phyloP scores from a whole-genome alignment of 1,140 invertebrate genomes.

The Nasonia vitripennis region DNA sequence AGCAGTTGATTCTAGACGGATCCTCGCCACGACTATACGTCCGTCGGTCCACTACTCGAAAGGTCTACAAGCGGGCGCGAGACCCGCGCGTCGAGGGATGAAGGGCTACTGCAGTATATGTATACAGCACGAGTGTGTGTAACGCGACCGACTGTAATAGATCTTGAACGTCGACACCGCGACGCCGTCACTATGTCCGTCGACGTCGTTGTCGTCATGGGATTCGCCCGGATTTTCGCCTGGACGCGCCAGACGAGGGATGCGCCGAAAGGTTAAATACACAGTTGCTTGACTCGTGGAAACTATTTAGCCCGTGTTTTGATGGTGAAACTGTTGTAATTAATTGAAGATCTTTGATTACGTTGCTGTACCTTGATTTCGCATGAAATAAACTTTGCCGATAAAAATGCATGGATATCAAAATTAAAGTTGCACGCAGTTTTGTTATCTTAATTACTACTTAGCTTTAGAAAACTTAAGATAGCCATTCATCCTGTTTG shows the following conservation, averaged over 20 bases:
- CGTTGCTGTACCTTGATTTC: too few relatives aligned
- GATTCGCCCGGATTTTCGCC: constrained; percentile 17
- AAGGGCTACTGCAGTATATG: neutral
- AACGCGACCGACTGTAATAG: constrained; percentile 1
- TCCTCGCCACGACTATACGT: neutral
- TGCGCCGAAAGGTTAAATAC: neutral
- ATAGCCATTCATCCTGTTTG: too few relatives aligned
- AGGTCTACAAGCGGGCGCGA: neutral
- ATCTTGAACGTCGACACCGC: constrained; percentile 29
- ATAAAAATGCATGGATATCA: too few relatives aligned
- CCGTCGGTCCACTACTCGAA: neutral
- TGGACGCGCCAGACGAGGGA: neutral
- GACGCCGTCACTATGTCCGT: neutral
- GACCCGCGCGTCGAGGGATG: neutral
- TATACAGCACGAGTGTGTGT: neutral
- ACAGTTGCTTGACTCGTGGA: neutral
- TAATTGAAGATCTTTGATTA: too few relatives aligned
- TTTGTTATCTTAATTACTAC: too few relatives aligned
- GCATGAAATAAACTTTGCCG: too few relatives aligned
- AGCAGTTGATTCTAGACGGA: constrained; percentile 20
- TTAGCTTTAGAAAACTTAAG: too few relatives aligned
- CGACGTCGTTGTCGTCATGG: neutral
- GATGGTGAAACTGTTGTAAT: too few relatives aligned
- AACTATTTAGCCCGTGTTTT: neutral
- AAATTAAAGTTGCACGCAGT: too few relatives aligned